These are phyloP conservation scores for Villa cingulata DNA, from an alignment of 2,888 invertebrate species.

Conservation along the genomic window DNA sequence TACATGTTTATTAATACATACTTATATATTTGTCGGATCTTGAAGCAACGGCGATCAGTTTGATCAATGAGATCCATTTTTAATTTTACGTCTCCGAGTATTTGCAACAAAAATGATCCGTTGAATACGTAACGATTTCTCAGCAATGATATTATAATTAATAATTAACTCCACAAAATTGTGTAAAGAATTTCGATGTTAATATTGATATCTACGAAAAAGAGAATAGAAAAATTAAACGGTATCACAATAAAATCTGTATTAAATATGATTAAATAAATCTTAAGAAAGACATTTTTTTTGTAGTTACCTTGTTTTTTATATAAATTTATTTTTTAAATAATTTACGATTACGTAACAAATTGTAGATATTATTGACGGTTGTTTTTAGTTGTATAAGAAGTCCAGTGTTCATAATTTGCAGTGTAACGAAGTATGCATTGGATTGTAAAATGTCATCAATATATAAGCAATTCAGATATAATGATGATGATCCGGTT, in stretches of 20 bases:
- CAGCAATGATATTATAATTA: constrained; percentile 75
- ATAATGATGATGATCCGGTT: constrained; percentile 95
- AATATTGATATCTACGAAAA: constrained; percentile 59
- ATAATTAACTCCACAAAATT: constrained; percentile 75
- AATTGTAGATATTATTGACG: constrained; percentile 74
- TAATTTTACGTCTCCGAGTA: constrained; percentile 44
- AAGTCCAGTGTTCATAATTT: constrained; percentile 67
- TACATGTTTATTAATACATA: constrained; percentile 69
- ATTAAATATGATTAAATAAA: not conserved
- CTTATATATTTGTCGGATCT: constrained; percentile 78
- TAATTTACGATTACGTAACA: constrained; percentile 80
- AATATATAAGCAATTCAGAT: constrained; percentile 87
- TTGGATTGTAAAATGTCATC: constrained; percentile 64
- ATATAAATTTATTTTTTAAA: constrained; percentile 62
- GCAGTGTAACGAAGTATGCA: constrained; percentile 50
- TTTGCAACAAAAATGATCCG: constrained; percentile 65
- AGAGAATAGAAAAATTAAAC: constrained; percentile 11
- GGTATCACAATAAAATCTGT: not conserved
- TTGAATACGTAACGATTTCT: constrained; percentile 53
- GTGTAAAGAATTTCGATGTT: constrained; percentile 64
- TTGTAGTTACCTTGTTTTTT: constrained; percentile 39
- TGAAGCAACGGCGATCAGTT: constrained; percentile 72
- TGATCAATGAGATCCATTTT: constrained; percentile 74
- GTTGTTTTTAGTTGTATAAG: constrained; percentile 66
- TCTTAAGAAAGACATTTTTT: not conserved